These are phyloP conservation scores for Hirtodrosophila duncani DNA, from an alignment of 2,888 invertebrate species.

Conservation along the genomic window DNA sequence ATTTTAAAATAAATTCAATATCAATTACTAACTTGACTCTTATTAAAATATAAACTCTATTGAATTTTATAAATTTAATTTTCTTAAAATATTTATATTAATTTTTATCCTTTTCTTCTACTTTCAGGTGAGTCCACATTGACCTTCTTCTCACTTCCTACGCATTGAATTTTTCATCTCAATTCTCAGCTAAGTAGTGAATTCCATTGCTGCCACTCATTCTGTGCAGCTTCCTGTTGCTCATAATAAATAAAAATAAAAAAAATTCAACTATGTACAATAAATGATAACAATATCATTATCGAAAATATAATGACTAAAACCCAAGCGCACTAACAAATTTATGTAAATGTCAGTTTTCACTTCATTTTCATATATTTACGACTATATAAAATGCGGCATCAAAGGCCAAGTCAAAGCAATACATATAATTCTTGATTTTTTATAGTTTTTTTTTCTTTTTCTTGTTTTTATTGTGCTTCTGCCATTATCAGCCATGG, in stretches of 20 bases:
- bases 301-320: not conserved
- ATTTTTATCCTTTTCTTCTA: not conserved
- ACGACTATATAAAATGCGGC: slow-evolving; percentile 8
- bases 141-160: too few relatives aligned
- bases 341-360: slow-evolving; percentile 38
- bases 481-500: slow-evolving; percentile 39
- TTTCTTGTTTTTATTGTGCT: slow-evolving; percentile 3
- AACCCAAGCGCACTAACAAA: not conserved
- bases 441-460: slow-evolving; percentile 16
- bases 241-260: too few relatives aligned
- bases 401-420: slow-evolving; percentile 18
- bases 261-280: not conserved
- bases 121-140: slow-evolving; percentile 20
- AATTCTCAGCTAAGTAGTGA: too few relatives aligned
- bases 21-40: too few relatives aligned
- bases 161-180: too few relatives aligned
- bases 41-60: too few relatives aligned
- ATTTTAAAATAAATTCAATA: too few relatives aligned
- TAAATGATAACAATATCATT: not conserved
- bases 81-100: not conserved
- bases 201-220: too few relatives aligned
- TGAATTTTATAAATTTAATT: too few relatives aligned
- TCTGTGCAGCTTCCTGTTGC: too few relatives aligned
- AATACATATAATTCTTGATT: too few relatives aligned
- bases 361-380: slow-evolving; percentile 36